Evolutionary conservation across 2,113 vertebrate genomes (phyloP).

Genomic region (Corynorhinus townsendii): DNA sequence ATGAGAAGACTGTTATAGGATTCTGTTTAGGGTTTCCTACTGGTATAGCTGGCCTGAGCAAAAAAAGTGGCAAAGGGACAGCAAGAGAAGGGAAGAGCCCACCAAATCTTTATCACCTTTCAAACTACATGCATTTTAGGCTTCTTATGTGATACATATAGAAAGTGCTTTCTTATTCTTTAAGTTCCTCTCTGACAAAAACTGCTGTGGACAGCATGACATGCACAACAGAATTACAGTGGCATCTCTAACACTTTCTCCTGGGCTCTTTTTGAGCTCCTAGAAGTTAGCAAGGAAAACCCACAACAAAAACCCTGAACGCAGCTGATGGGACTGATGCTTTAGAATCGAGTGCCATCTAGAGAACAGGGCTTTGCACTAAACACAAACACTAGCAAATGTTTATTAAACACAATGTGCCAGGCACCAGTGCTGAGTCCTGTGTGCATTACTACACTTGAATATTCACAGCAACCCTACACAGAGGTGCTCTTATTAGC

Average conservation of each 20-base stretch:
- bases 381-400: not conserved
- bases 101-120: not conserved
- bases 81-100: not conserved
- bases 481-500: not conserved
- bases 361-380: not conserved
- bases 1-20: not conserved
- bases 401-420: not conserved
- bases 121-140: not conserved
- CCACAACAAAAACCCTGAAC: not conserved
- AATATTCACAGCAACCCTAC: not conserved
- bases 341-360: not conserved
- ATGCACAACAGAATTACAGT: accelerated
- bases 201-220: not conserved
- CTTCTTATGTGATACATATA: not conserved
- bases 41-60: not conserved
- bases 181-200: not conserved
- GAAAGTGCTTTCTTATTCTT: not conserved
- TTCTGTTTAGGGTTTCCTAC: not conserved
- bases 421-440: not conserved
- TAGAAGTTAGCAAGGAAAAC: not conserved
- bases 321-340: not conserved
- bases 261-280: not conserved
- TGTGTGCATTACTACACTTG: not conserved
- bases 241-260: not conserved
- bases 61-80: not conserved